Base-by-base conservation (phyloP, 1,140 invertebrate species). In the Euwallacea similis region DNA sequence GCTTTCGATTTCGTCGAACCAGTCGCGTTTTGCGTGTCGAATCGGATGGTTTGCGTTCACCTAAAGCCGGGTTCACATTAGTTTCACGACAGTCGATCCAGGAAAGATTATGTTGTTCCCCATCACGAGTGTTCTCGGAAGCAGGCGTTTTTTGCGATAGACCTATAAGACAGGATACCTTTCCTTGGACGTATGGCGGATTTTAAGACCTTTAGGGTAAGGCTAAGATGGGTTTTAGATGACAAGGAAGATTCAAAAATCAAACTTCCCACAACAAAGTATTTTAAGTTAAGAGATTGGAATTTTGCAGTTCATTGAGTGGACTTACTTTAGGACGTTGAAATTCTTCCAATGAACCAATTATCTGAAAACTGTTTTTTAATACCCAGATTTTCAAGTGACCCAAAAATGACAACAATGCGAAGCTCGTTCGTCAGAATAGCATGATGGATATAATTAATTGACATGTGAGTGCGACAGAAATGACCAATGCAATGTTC, bases 141-240 rank as follows among this genome's bases (percentile, higher is more conserved):
- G 42, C 13, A 58, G 44, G 55, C 50, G 44, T 60, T 58, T 68
- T 67, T 68, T 60, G 55, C 43, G 55, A 68, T 68, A 68, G 41
- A 33, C 21, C 21, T 33, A 33, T 33, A 33, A 4, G 1, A 33
- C 21, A 4, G n/a, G n/a, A 4, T 33, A 33, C 4, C 21, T 33
- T 33, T 69, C 33, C 59, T 42, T 16, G 62, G 16, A 61, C 67
- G 67, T 33, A 69, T 69, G 67, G 67, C 67, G 67, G 67, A 69
- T 62, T 60, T 62, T 62, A 61, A 69, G 46, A 13, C 58, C 33
- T 44, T 54, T n/a, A 42, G 67, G 67, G 67, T 69, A 69, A 69
- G 67, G 50, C 10, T 33, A 13, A 6, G 15, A 50, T 33, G 21
- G 4, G 21, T 33, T 33, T 33, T 4, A 33, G 21, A 33, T 33